Base-by-base conservation (phyloP, 2,797 vertebrate genomes). In the Discoglossus pictus region DNA sequence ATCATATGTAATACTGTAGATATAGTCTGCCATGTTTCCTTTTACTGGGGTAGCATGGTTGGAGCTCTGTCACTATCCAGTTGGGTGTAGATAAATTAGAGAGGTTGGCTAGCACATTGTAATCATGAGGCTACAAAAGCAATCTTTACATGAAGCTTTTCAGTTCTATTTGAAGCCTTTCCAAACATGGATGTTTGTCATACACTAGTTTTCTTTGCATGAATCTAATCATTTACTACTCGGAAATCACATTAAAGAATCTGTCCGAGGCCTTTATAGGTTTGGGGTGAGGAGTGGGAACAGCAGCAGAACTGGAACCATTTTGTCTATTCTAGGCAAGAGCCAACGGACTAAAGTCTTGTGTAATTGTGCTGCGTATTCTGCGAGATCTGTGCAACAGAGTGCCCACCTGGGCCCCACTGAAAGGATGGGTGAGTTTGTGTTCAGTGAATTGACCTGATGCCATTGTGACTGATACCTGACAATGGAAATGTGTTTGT, bases 331-430 rank as follows among this genome's bases (percentile, higher is more conserved):
- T 87, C 77, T 90, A 98, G 97, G 97, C 96, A 82, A 93, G 96
- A 89, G 97, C 97, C 84, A 98, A 98, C 42, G 96, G 97, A 86
- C 89, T 99, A 87, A 99, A 98, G 85, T 99, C 97, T 77, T 97
- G 97, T 80, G 94, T 99, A 84, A 97, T 99, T 82, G 92, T 99
- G 72, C 94, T 98, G 75, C 94, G 97, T 80, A 94, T 98, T 89
- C 93, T 99, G 59, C 91, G 96, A 80, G 93, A 98, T 92, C 94
- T 97, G 92, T 98, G 96, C 93, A 99, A 97, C 89, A 91, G 95
- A 91, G 89, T 95, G 74, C 86, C 90, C 18, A 83, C 90, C 36
- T 99, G 96, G 97, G 94, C 94, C 66, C 93, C 94, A 17, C 90
- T 98, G 62, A 96, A 97, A 87, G 97, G 96, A 91, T 99, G 96